These are phyloP conservation scores for Ommatoiulus sabulosus DNA, from an alignment of 2,888 invertebrate species.

Conservation along the genomic window DNA sequence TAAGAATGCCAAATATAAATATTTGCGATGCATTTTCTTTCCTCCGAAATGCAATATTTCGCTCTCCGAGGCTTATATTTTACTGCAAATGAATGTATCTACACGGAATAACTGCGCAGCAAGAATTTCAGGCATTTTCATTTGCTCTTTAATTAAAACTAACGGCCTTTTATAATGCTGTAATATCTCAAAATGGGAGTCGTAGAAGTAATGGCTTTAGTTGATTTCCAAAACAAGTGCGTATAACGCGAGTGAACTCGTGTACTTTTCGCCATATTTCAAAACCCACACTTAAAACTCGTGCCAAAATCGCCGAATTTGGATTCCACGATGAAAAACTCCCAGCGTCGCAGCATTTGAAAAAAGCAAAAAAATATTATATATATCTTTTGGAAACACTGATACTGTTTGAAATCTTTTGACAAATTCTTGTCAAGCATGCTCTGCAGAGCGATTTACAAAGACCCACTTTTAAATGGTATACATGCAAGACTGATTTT, in stretches of 20 bases:
- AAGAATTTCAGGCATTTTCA: slow-evolving; percentile 41
- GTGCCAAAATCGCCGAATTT: not conserved
- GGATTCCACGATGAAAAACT: not conserved
- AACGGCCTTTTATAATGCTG: not conserved
- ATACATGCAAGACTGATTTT: slow-evolving; percentile 32
- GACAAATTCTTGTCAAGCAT: not conserved
- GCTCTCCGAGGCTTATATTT: not conserved
- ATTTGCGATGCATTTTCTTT: not conserved
- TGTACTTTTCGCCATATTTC: slow-evolving; percentile 2
- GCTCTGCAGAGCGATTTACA: not conserved
- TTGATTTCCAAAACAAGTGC: slow-evolving; percentile 9
- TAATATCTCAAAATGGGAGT: not conserved
- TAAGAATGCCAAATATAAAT: not conserved
- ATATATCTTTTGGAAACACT: not conserved
- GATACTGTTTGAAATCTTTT: not conserved
- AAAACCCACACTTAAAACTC: not conserved
- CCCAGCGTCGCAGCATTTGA: not conserved
- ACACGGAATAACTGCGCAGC: not conserved
- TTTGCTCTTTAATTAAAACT: slow-evolving; percentile 25
- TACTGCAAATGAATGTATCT: not conserved
- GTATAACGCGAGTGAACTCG: not conserved
- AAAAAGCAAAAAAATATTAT: not conserved
- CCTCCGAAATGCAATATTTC: not conserved
- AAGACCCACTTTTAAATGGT: not conserved
- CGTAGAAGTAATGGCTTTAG: not conserved